Base-by-base conservation (phyloP, 2,797 vertebrate genomes). In the Distichodus sexfasciatus region DNA sequence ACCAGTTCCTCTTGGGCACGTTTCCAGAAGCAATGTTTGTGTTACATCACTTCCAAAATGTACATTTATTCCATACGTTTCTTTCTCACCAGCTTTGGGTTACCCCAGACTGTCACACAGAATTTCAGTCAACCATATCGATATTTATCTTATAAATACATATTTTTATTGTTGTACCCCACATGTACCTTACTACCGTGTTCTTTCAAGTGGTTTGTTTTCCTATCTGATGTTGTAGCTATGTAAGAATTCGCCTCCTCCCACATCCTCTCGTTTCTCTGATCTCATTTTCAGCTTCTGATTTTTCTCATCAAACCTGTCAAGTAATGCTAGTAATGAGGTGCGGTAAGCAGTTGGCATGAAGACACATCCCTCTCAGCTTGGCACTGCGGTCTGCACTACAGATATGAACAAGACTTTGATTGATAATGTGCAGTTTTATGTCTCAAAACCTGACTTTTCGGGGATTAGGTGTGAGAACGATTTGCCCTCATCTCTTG, bases 231-330 rank as follows among this genome's bases (percentile, higher is more conserved):
- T 24, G 6, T 23, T 62, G 28, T 48, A 31, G 9, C 10, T 43
- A 62, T 38, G 24, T 44, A 46, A 19, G 7, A 19, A 9, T 26
- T 38, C 4, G 31, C 21, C 12, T 41, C 55, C 28, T 33, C 48
- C 26, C 4, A 31, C 26, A 4, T 3, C 31, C 51, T 19, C 54
- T 57, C 19, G 35, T 26, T 58, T 63, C 43, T 44, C 26, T 15
- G 19, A 43, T 36, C 29, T 28, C 4, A 3, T 6, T 28, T 1
- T 33, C 2, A 11, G 36, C 4, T n/a, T 17, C 4, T 15, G 29
- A 35, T 10, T 44, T 33, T 60, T 35, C 62, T 54, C 46, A 66
- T 53, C 70, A 60, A 60, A 66, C 70, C 70, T 35, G 70, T 66
- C 55, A 43, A 19, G 2, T 1, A 36, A 2, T 66, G 21, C 63